Percentiles rank a stretch among this genome's conserved stretches.
Evolutionary conservation across 2,797 vertebrate genomes (phyloP).

Genomic region (Malacoraja senta): DNA sequence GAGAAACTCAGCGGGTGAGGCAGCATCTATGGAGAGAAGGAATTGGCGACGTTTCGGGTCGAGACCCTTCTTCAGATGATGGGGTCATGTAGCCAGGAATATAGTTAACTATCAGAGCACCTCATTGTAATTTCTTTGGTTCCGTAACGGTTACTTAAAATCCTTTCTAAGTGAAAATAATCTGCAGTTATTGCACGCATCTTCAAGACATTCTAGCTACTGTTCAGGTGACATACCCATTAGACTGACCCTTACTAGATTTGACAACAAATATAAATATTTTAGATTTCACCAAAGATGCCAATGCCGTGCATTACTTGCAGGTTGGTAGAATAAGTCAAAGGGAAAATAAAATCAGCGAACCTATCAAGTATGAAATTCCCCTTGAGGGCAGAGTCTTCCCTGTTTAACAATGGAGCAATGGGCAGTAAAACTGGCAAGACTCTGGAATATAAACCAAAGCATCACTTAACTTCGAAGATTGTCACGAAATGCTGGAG

Average conservation of each 20-base stretch:
- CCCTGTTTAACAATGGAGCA: not conserved
- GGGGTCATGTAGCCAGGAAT: not conserved
- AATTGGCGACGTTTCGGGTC: no score
- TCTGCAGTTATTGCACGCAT: not conserved
- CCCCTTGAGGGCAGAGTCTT: not conserved
- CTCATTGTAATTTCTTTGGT: not conserved
- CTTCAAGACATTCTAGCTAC: not conserved
- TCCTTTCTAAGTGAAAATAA: not conserved
- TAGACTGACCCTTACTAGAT: slow-evolving; percentile 17
- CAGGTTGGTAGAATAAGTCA: not conserved
- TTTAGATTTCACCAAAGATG: slow-evolving; percentile 6
- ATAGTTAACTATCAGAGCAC: not conserved
- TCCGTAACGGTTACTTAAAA: not conserved
- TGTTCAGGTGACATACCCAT: not conserved
- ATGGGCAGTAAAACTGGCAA: slow-evolving; percentile 1
- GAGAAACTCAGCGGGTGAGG: no score
- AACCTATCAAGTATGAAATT: slow-evolving; percentile 18
- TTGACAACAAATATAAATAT: slow-evolving; percentile 25
- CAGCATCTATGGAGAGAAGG: no score
- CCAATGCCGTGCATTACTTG: not conserved
- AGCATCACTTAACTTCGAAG: not conserved
- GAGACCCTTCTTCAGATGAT: not conserved
- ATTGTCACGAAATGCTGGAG: no score
- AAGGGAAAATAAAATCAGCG: slow-evolving; percentile 28
- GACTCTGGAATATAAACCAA: not conserved